These are phyloP conservation scores for Pampusana beccarii DNA, from an alignment of 2,113 vertebrate genomes.

Conservation along the genomic window DNA sequence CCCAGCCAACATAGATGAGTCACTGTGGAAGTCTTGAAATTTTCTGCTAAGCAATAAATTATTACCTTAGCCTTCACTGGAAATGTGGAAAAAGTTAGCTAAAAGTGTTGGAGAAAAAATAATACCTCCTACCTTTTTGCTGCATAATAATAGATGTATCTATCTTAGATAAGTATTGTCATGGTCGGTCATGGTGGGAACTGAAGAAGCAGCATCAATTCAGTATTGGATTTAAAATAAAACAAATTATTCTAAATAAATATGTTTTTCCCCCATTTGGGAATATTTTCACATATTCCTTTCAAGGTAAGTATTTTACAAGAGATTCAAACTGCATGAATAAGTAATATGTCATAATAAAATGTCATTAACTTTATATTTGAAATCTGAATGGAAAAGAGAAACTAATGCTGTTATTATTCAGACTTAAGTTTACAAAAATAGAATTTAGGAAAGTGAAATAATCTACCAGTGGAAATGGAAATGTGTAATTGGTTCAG, in stretches of 20 bases:
- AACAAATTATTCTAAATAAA: neutral
- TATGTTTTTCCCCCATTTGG: neutral
- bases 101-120: constrained; percentile 1
- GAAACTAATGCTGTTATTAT: neutral
- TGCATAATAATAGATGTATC: neutral
- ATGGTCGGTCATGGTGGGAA: neutral
- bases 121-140: constrained; percentile 22
- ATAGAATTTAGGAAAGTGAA: neutral
- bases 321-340: neutral
- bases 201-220: neutral
- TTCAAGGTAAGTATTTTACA: neutral
- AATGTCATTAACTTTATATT: constrained; percentile 10
- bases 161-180: neutral
- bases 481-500: neutral
- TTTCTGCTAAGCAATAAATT: constrained; percentile 12
- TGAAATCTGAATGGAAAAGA: constrained; percentile 12
- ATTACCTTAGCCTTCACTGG: neutral
- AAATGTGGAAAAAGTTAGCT: neutral
- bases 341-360: constrained; percentile 26
- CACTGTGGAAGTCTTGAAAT: neutral
- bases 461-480: neutral
- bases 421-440: neutral
- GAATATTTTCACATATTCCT: constrained; percentile 5
- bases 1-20: neutral
- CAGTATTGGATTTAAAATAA: neutral